Base-by-base conservation (phyloP, 2,797 vertebrate genomes). In the Premnoplex brunnescens region DNA sequence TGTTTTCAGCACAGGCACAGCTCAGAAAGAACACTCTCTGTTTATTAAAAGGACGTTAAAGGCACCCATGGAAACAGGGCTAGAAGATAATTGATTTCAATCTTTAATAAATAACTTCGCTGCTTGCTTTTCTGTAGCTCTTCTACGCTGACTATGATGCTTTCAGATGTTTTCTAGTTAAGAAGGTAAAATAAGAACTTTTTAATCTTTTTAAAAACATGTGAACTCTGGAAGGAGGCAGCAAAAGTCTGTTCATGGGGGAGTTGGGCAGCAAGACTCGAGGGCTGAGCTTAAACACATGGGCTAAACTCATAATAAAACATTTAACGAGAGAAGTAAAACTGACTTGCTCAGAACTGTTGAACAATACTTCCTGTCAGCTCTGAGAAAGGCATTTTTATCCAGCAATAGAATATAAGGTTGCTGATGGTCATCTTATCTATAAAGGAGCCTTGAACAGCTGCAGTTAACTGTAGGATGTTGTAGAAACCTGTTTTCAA, bases 331-430 rank as follows among this genome's bases (percentile, higher is more conserved):
- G 66, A 63, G 95, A 96, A 95, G 94, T 91, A 93, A 93, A 93
- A 91, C 72, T 59, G 43, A 59, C 59, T 91, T 88, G 28, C 34
- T 2, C 15, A 43, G 69, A 71, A 49, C 51, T 62, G 71, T 78
- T 95, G 73, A 92, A 71, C 91, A 88, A 24, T 41, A 49, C 69
- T 93, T 96, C 94, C 95, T 88, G 83, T 90, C 66, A 69, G 36
- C 55, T 78, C 71, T 79, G 76, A 91, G 66, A 81, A 86, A 59
- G 62, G n/a, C 44, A n/a, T 3, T 73, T 77, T 34, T 60, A 60
- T 14, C 8, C 52, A 85, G 41, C 1, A 2, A n/a, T 15, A 76
- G 36, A 73, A 63, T 34, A 36, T 18, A 73, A 77, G 49, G 41
- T 92, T 75, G 51, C 41, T 43, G 7, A 20, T 81, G 73, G 36